Evolutionary conservation across 2,113 vertebrate genomes (phyloP).

Genomic region (Mesocricetus auratus): DNA sequence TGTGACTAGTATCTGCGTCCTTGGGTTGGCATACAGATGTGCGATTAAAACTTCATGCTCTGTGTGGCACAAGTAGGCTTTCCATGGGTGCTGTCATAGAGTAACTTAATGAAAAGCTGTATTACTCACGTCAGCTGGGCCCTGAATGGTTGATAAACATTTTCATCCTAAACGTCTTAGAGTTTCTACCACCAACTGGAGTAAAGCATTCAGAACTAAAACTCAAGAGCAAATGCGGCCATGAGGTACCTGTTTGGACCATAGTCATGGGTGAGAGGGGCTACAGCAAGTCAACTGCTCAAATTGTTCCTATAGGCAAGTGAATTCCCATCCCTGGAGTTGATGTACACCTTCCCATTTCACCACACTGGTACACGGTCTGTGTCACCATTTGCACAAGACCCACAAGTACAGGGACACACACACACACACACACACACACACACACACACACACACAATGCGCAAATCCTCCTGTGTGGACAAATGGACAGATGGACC

Average conservation of each 20-base stretch:
- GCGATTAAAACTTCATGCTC: no score
- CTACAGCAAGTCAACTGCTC: not conserved
- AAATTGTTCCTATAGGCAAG: not conserved
- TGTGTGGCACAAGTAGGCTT: no score
- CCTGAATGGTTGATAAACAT: not conserved
- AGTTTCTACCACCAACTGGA: not conserved
- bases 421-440: not conserved
- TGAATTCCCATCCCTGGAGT: not conserved
- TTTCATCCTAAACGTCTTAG: not conserved
- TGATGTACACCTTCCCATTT: not conserved
- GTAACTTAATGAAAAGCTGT: not conserved
- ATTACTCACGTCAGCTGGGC: not conserved
- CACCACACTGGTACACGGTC: not conserved
- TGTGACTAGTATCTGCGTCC: not conserved
- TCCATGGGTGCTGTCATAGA: accelerated
- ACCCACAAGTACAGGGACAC: not conserved
- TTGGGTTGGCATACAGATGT: accelerated
- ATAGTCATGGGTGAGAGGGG: not conserved
- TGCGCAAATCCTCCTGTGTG: not conserved
- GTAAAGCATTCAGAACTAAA: not conserved
- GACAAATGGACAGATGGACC: not conserved
- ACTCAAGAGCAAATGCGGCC: not conserved
- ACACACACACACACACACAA: not conserved
- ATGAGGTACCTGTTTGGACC: no score
- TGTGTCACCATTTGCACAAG: not conserved